phyloP scores from a whole-genome alignment of 2,113 vertebrate genomes.

The Microcebus lehilahytsara region DNA sequence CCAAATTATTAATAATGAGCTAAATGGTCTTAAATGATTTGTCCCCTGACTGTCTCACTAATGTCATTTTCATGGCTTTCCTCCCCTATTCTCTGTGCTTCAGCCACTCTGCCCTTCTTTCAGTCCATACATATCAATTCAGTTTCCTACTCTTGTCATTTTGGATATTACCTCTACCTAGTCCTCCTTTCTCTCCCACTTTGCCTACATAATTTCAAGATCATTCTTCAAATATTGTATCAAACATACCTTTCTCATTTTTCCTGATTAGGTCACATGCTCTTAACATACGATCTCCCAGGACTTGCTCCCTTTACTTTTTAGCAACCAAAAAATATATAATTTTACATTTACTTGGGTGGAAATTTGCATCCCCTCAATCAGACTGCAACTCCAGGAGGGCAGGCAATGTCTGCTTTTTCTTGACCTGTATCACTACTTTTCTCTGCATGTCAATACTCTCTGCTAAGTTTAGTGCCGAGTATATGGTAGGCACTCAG shows the following conservation, averaged over 20 bases:
- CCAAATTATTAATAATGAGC: neutral
- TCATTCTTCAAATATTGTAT: neutral
- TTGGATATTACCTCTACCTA: neutral
- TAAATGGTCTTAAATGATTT: neutral
- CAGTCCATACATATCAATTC: neutral
- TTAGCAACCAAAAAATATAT: neutral
- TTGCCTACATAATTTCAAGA: neutral
- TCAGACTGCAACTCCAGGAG: neutral
- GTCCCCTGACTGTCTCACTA: neutral
- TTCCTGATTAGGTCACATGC: neutral
- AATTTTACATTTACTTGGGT: neutral
- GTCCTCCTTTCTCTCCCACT: neutral
- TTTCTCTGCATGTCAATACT: neutral
- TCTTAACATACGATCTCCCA: neutral
- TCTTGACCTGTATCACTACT: neutral
- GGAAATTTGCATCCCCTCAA: neutral
- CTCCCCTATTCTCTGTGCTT: neutral
- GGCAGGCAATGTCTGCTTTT: neutral
- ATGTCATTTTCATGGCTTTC: neutral
- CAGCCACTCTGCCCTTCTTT: neutral
- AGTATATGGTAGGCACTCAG: neutral
- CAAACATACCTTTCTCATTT: neutral
- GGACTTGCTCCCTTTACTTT: neutral
- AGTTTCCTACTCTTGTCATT: neutral
- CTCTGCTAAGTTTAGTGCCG: neutral